Evolutionary conservation across 2,888 invertebrate species (phyloP), one percentile per base, ranked within the genome.

Genomic region (Acrocyrtus sp.): DNA sequence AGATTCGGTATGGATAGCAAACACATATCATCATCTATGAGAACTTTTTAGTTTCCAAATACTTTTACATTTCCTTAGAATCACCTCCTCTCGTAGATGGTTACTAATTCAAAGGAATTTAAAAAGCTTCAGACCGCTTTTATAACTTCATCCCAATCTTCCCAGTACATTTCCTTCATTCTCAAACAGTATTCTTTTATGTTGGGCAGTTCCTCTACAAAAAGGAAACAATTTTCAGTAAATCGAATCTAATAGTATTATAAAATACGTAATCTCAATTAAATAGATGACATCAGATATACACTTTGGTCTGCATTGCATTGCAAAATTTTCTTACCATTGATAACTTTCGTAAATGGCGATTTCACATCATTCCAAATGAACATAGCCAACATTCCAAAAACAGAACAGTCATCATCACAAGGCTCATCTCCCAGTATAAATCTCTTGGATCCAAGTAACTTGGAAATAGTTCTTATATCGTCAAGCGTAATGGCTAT

Each of bases 91-190:
- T n/a, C n/a, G n/a, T n/a, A n/a, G n/a, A n/a, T n/a, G n/a, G n/a
- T n/a, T n/a, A n/a, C n/a, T n/a, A n/a, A n/a, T n/a, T n/a, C n/a
- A n/a, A n/a, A n/a, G n/a, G n/a, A n/a, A n/a, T n/a, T n/a, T n/a
- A n/a, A n/a, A n/a, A n/a, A n/a, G n/a, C n/a, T n/a, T n/a, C n/a
- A n/a, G n/a, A n/a, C n/a, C n/a, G n/a, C n/a, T n/a, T n/a, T n/a
- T n/a, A n/a, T n/a, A n/a, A n/a, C n/a, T n/a, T n/a, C n/a, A 50
- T 75, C 66, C 78, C 78, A 78, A 57, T 78, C 78, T 8, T 75
- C 61, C 75, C 75, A 78, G 22, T 66, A 73, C 19, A 45, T 74
- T 41, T 77, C 76, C 27, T 75, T 77, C 51, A 78, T 75, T 50
- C 76, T 10, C 0, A 63, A 10, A 48, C 75, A 75, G 56, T 78